Evolutionary conservation across 2,888 invertebrate genomes (phyloP).

Genomic region (Caenorhabditis uteleia): DNA sequence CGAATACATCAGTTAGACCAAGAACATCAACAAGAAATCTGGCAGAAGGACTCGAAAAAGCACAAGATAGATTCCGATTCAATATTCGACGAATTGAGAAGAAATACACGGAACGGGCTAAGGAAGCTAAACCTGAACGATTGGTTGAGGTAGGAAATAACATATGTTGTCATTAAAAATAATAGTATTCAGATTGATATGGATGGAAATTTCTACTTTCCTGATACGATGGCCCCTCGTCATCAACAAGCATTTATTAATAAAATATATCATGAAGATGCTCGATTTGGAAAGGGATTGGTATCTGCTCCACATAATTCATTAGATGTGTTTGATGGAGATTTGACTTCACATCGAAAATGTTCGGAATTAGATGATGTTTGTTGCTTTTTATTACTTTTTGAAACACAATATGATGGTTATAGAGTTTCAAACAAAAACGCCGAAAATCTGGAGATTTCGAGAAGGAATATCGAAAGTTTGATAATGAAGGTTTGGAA

Average conservation of each 20-base stretch:
- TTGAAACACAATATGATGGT: not conserved
- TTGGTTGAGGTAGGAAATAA: not conserved
- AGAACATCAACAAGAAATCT: too few relatives aligned
- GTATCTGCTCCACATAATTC: constrained; percentile 28
- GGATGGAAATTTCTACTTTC: constrained; percentile 18
- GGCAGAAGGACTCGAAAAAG: too few relatives aligned
- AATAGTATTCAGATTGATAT: constrained; percentile 16
- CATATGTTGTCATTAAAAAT: not conserved
- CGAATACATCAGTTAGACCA: too few relatives aligned
- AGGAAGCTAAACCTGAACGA: not conserved
- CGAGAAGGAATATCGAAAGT: too few relatives aligned
- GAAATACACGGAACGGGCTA: not conserved
- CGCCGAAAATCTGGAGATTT: too few relatives aligned
- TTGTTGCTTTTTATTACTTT: not conserved
- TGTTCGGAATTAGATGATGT: constrained; percentile 13
- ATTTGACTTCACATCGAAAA: constrained; percentile 5
- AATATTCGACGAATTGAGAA: constrained; percentile 11
- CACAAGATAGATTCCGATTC: constrained; percentile 18
- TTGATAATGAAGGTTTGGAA: too few relatives aligned
- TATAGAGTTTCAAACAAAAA: too few relatives aligned
- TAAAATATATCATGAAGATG: constrained; percentile 8
- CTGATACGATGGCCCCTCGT: constrained; percentile 10
- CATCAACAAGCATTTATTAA: constrained; percentile 22
- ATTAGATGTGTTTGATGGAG: constrained; percentile 15
- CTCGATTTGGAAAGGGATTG: constrained; percentile 17